These are phyloP conservation scores for Uropsilus gracilis DNA, from an alignment of 2,113 vertebrate genomes.

Conservation along the genomic window DNA sequence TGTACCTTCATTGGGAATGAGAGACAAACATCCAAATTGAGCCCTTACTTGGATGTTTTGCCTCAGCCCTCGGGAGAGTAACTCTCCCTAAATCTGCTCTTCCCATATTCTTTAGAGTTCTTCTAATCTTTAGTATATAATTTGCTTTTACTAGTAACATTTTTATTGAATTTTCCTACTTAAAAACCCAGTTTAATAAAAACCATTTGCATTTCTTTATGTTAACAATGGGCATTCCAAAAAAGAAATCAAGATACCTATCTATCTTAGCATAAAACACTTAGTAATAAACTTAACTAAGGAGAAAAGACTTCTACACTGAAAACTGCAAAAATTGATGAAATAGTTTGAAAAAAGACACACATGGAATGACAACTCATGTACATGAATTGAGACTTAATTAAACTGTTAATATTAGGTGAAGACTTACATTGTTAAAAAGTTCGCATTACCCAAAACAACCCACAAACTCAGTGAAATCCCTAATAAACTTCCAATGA, in stretches of 20 bases:
- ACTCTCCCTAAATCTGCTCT: not conserved
- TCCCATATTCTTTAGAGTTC: not conserved
- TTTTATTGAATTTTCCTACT: not conserved
- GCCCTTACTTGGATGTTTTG: not conserved
- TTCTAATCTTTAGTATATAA: not conserved
- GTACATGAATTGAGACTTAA: not conserved
- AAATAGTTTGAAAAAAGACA: not conserved
- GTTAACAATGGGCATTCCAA: not conserved
- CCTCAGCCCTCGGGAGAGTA: no score
- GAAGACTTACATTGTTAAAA: not conserved
- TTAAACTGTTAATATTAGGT: not conserved
- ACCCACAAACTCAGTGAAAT: not conserved
- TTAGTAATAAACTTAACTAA: not conserved
- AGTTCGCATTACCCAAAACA: not conserved
- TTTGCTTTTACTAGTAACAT: not conserved
- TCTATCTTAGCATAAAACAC: not conserved
- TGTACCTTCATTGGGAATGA: not conserved
- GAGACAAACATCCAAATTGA: not conserved
- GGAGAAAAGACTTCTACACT: not conserved
- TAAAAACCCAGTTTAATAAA: not conserved
- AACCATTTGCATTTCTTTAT: not conserved
- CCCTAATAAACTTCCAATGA: not conserved
- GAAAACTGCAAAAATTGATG: not conserved
- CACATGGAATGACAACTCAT: not conserved
- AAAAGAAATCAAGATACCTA: not conserved